phyloP scores from a whole-genome alignment of 2,888 invertebrate species.

The Caenorhabditis angaria region DNA sequence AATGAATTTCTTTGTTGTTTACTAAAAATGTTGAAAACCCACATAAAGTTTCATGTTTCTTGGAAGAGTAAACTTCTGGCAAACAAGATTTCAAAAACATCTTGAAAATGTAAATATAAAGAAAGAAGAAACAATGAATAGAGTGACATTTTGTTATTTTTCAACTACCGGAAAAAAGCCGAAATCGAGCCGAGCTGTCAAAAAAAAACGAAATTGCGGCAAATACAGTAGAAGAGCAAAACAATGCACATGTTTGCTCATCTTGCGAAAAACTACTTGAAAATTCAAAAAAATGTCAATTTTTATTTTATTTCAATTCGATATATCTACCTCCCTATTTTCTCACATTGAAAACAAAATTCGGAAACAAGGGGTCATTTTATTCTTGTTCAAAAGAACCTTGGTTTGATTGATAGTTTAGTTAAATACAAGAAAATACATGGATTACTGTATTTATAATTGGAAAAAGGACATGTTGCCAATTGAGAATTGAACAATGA shows the following conservation, averaged over 20 bases:
- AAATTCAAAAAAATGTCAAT: not conserved
- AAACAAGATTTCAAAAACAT: too few species aligned
- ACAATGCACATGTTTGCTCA: not conserved
- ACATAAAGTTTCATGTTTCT: too few species aligned
- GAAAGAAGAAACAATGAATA: too few species aligned
- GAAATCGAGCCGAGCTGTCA: not conserved
- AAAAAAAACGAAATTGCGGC: not conserved
- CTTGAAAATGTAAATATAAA: too few species aligned
- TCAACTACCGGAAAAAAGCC: not conserved
- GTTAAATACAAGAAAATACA: not conserved
- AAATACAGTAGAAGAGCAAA: not conserved
- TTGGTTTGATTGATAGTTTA: not conserved
- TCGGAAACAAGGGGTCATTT: not conserved
- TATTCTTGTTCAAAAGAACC: not conserved
- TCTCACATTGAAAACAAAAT: too few species aligned
- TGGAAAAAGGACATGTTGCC: not conserved
- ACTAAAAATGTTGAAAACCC: too few species aligned
- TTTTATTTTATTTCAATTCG: too few species aligned
- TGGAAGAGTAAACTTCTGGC: too few species aligned
- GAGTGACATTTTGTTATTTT: too few species aligned
- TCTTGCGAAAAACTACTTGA: not conserved
- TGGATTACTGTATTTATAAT: conserved; percentile 1
- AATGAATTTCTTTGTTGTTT: too few species aligned
- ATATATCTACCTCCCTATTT: too few species aligned
- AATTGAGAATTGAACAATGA: too few species aligned